Conservation (phyloP, 2,797 vertebrate genomes). For the Propithecus deckenii region DNA sequence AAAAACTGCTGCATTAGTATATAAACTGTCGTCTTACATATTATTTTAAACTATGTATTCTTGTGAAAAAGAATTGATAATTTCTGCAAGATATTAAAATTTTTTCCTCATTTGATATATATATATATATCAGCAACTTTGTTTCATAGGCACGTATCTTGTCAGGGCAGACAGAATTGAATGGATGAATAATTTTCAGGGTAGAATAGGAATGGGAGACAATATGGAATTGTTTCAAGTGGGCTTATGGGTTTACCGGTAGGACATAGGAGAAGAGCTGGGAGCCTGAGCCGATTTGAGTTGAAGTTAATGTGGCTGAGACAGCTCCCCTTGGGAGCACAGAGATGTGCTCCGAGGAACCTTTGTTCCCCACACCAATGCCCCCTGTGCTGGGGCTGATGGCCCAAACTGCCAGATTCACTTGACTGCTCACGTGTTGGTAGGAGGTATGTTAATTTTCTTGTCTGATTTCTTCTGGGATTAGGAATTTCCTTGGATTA, state of each 20-base stretch:
- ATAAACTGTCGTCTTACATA: neutral
- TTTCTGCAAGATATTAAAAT: conserved; percentile 32
- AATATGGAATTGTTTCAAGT: neutral
- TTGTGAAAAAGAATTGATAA: neutral
- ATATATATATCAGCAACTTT: neutral
- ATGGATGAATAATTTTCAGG: neutral
- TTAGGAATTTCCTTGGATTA: neutral
- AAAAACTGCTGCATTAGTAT: conserved; percentile 4
- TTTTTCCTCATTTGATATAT: neutral
- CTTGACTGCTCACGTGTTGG: neutral
- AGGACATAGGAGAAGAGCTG: neutral
- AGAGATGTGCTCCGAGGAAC: accelerated
- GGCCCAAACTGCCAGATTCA: accelerated
- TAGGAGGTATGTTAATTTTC: neutral
- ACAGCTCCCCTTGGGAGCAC: neutral
- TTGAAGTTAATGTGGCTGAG: neutral
- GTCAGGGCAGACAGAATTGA: neutral
- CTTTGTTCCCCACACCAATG: neutral
- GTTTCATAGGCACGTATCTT: neutral
- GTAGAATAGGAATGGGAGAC: neutral
- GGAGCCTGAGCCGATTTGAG: neutral
- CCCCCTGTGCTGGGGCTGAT: neutral
- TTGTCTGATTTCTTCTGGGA: neutral
- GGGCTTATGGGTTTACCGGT: neutral
- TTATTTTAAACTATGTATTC: neutral